Base-by-base conservation (phyloP, 2,888 invertebrate species). In the Itoplectis maculator region DNA sequence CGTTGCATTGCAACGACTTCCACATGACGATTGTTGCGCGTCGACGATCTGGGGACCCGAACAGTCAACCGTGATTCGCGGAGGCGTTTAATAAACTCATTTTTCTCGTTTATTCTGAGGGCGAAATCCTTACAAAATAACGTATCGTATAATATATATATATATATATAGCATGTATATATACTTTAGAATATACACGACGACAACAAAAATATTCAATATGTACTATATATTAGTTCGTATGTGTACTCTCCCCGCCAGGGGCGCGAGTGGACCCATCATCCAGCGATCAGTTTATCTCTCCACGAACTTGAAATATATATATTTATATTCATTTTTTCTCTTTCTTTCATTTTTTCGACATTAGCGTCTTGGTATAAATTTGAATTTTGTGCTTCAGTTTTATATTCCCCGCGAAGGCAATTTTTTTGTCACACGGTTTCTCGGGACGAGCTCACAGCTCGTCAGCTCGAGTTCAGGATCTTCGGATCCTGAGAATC, bases 81-180 rank as follows among this genome's bases (percentile, higher is more conserved):
- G 49, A 69, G 66, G 49, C 84, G n/a, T 72, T 84, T 88, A 88
- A 88, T 89, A 88, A 90, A 89, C 79, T 88, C 84, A 79, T 86
- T 85, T 88, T 86, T 29, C 5, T 85, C 88, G 85, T 88, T 89
- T 90, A 90, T 90, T 92, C 63, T 87, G 80, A 84, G 86, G 82
- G 35, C 2, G 86, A 88, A 84, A 88, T 87, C 86, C 81, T 91
- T 92, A 91, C 88, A 91, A 92, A 92, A 92, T 91, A 92, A 92
- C 82, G 87, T 86, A 80, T 85, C 45, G 51, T 81, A 45, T 85
- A 81, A 87, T 86, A 88, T 89, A 87, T 86, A 66, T 69, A 56
- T 42, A 54, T 40, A 70, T 56, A 54, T 74, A 29, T 45, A 37
- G 20, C 11, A 79, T 73, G 61, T 74, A 69, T 80, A 73, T 76